Evolutionary conservation across 1,140 invertebrate genomes (phyloP), one percentile per base, ranked within the genome.

Genomic region (Sogatella furcifera): DNA sequence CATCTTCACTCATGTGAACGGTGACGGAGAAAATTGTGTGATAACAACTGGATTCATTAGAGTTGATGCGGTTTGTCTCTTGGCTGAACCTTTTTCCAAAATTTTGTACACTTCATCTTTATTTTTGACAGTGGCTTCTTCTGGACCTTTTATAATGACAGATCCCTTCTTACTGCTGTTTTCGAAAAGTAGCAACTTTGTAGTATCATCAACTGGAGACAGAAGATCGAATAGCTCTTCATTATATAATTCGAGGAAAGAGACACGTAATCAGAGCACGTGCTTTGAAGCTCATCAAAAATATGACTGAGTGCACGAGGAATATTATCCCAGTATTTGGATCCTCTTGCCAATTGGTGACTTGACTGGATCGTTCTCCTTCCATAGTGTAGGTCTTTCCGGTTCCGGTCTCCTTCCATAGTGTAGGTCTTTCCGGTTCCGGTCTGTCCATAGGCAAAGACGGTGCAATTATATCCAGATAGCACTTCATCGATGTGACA

Each of bases 361-460:
- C 67, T 54, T 80, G 74, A 4, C 74, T 72, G 31, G 75, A 80
- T 38, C 83, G 80, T 56, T 87, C 96, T 28, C 57, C 83, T 80
- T 56, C 87, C 96, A 98, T 98, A 0, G 96, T 98, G 70, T 91
- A 97, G 0, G n/a, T n/a, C n/a, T n/a, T n/a, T n/a, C n/a, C n/a
- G n/a, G n/a, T n/a, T n/a, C n/a, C n/a, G n/a, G n/a, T n/a, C n/a
- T n/a, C n/a, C n/a, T n/a, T n/a, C n/a, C n/a, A n/a, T n/a, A n/a
- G n/a, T n/a, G n/a, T n/a, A n/a, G n/a, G 96, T 98, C 77, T 98
- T 98, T 15, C 96, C 95, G 0, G 93, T 95, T 44, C 95, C 95
- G 13, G 94, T 97, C 77, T 98, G 96, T 1, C 96, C 96, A 81
- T 98, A 98, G 1, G 94, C 95, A 82, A 98, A 98, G 17, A 98